Base-by-base conservation (phyloP, 2,888 invertebrate genomes). In the Coenonympha glycerion region DNA sequence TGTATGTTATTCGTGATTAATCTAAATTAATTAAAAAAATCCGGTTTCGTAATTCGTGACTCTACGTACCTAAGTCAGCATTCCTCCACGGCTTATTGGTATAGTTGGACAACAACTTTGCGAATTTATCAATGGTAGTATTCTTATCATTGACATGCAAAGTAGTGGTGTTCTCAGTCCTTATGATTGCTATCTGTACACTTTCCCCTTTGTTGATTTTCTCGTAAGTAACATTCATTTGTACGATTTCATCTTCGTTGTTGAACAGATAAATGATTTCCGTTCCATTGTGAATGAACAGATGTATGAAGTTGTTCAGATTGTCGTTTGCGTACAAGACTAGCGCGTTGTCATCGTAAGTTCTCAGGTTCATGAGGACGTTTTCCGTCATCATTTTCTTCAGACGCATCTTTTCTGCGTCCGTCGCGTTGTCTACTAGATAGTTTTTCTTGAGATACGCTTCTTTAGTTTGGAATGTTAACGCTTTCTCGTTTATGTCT, bases 311-410 rank as follows among this genome's bases (percentile, higher is more conserved):
- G 77, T 98, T 98, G 72, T 97, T 97, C 52, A 95, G 87, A 74
- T 97, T 93, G 76, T 98, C 97, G 70, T 97, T 95, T 24, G 96
- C 95, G 69, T 97, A 97, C 5, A 97, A 84, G 13, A 97, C 92
- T 62, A 97, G 79, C 0, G 95, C 92, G 59, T 93, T 91, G 30
- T 90, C 88, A 64, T 94, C 94, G 70, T 95, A 95, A 0, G 97
- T 97, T 62, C 97, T 89, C 53, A 98, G 87, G 78, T 96, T 97
- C 71, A 97, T 90, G n/a, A 96, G 87, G 49, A 97, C 91, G 64
- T 93, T 92, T 72, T 95, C 91, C 8, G 90, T 89, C 64, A 97
- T 91, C 76, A 96, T 93, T 62, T 90, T 91, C 74, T 91, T 92
- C 11, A 94, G 82, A 37, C 90, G 88, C 62, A 90, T 88, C 58